Conservation (phyloP, 2,113 vertebrate genomes). For the Lepus americanus region DNA sequence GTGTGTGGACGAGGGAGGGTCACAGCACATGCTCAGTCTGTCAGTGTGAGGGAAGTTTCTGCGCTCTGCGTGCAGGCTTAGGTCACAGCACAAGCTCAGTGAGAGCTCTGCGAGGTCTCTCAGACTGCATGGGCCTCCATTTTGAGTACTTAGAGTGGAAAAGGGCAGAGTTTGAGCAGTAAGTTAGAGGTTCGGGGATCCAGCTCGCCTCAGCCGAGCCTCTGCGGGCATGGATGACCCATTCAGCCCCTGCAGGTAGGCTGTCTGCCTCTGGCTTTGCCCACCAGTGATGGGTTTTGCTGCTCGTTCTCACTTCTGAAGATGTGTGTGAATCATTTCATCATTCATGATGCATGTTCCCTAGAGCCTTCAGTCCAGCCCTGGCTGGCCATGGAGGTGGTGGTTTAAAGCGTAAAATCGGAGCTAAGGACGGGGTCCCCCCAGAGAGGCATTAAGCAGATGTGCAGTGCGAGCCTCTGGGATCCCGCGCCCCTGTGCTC, state of each 20-base stretch:
- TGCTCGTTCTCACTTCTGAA: constrained; percentile 76
- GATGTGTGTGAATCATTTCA: constrained; percentile 78
- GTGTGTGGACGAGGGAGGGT: constrained; percentile 90
- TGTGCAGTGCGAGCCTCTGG: not conserved
- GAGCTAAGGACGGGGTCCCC: constrained; percentile 58
- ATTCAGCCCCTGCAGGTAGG: constrained; percentile 98
- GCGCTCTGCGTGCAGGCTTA: constrained; percentile 96
- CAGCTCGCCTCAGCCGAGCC: constrained; percentile 87
- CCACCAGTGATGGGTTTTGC: constrained; percentile 75
- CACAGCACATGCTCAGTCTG: constrained; percentile 99
- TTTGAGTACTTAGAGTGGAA: constrained; percentile 95
- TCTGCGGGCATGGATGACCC: constrained; percentile 96
- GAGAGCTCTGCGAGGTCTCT: constrained; percentile 90
- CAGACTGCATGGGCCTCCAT: constrained; percentile 97
- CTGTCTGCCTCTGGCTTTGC: constrained; percentile 86
- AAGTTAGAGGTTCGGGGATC: constrained; percentile 75
- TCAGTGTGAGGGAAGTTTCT: constrained; percentile 92
- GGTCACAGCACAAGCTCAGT: constrained; percentile 99
- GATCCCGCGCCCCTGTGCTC: not conserved
- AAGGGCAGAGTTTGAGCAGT: constrained; percentile 87
- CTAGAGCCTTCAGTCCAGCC: constrained; percentile 51
- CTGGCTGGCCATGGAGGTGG: constrained; percentile 57
- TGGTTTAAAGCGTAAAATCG: constrained; percentile 42
- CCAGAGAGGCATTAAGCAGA: constrained; percentile 60
- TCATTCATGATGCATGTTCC: constrained; percentile 81